phyloP scores from a whole-genome alignment of 2,797 vertebrate species.

The Microctenopoma lineatum region DNA sequence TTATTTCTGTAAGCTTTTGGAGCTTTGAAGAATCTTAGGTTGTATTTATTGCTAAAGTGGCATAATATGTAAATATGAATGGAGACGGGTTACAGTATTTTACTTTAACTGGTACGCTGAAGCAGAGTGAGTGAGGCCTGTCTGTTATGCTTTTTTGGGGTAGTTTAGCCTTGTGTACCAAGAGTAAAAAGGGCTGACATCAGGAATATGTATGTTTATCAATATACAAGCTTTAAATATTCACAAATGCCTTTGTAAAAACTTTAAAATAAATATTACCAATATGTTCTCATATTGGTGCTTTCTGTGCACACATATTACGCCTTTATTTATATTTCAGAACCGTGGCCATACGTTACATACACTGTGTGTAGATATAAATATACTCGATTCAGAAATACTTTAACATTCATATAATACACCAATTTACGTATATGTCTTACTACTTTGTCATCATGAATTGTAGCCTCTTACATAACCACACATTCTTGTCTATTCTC shows the following conservation, averaged over 20 bases:
- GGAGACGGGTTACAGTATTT: conserved; percentile 30
- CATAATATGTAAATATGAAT: conserved; percentile 56
- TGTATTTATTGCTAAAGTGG: conserved; percentile 73
- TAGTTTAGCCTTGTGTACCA: conserved; percentile 56
- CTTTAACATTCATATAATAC: not conserved
- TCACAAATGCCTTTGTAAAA: conserved; percentile 80
- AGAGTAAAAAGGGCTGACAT: conserved; percentile 69
- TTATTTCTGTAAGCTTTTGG: conserved; percentile 24
- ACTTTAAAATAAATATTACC: conserved; percentile 76
- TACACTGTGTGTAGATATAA: too few relatives aligned
- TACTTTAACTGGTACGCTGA: conserved; percentile 14
- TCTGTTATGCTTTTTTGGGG: conserved; percentile 26
- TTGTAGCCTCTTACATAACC: not conserved
- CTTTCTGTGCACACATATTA: not conserved
- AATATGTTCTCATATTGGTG: conserved; percentile 44
- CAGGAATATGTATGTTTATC: conserved; percentile 60
- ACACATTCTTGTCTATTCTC: not conserved
- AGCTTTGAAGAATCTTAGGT: conserved; percentile 37
- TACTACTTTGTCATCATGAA: not conserved
- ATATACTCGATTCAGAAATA: too few relatives aligned
- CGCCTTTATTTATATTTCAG: not conserved
- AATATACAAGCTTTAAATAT: conserved; percentile 77
- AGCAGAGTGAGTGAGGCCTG: conserved; percentile 7
- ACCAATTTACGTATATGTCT: conserved; percentile 5
- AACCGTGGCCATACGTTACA: not conserved